Evolutionary conservation across 1,140 invertebrate genomes (phyloP).

Genomic region (Drosophila carrolli): DNA sequence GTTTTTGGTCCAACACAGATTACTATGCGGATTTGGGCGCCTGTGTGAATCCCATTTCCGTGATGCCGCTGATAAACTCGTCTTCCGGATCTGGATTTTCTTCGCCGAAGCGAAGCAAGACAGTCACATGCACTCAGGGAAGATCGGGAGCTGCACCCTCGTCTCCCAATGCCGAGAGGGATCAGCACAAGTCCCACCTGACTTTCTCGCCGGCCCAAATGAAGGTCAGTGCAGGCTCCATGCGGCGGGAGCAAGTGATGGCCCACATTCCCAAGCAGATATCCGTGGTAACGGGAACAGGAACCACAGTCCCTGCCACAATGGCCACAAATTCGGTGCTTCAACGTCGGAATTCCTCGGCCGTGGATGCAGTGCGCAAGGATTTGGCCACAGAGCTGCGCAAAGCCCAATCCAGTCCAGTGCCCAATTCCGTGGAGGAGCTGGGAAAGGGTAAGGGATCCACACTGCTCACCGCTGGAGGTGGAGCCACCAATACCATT

Average conservation of each 20-base stretch:
- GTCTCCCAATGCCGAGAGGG: conserved; percentile 59
- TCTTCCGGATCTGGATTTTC: conserved; percentile 39
- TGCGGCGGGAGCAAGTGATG: conserved; percentile 82
- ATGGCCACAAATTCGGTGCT: conserved; percentile 70
- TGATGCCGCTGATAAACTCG: conserved; percentile 86
- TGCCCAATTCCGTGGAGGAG: conserved; percentile 42
- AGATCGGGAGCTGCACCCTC: conserved; percentile 42
- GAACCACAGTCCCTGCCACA: conserved; percentile 59
- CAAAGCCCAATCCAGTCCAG: conserved; percentile 52
- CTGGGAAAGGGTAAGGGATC: conserved; percentile 27
- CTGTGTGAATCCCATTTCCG: conserved; percentile 92
- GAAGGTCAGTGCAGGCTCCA: conserved; percentile 85
- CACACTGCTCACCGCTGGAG: conserved; percentile 36
- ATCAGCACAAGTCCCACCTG: conserved; percentile 87
- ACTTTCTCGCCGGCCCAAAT: conserved; percentile 88
- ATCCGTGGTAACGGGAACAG: conserved; percentile 62
- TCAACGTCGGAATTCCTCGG: conserved; percentile 69
- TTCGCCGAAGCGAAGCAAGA: conserved; percentile 57
- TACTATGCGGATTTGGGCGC: conserved; percentile 90
- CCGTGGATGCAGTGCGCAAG: conserved; percentile 77
- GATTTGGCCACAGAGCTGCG: conserved; percentile 71
- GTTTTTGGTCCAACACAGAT: conserved; percentile 90
- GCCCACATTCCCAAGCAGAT: conserved; percentile 87
- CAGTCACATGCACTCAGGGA: conserved; percentile 26
- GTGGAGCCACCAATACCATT: conserved; percentile 66